Evolutionary conservation across 2,888 invertebrate species (phyloP).

Genomic region (Piscicola geometra): DNA sequence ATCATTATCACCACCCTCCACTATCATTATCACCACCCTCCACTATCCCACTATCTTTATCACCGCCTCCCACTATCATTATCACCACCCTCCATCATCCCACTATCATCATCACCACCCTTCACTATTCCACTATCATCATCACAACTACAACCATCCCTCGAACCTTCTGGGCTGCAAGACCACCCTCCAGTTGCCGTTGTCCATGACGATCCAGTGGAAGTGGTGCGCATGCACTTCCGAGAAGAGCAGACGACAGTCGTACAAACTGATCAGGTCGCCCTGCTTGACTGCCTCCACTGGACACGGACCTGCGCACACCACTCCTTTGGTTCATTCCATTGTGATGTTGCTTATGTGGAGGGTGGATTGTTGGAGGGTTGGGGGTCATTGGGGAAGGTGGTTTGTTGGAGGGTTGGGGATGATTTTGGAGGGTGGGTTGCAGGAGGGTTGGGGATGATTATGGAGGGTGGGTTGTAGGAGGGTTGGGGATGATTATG

Average conservation of each 20-base stretch:
- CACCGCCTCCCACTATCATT: too few species aligned
- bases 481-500: background rate
- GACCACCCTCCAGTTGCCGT: slow-evolving; percentile 42
- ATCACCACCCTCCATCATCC: too few species aligned
- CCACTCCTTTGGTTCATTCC: slow-evolving; percentile 61
- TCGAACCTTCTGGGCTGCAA: slow-evolving; percentile 39
- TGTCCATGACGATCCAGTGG: slow-evolving; percentile 63
- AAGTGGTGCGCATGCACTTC: slow-evolving; percentile 92
- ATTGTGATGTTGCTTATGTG: background rate
- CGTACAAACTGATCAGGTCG: slow-evolving; percentile 70
- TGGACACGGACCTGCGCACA: slow-evolving; percentile 81
- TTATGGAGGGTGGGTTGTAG: background rate
- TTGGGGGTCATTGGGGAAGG: background rate
- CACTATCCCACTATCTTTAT: too few species aligned
- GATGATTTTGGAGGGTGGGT: background rate
- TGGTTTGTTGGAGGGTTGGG: background rate
- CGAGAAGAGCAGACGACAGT: slow-evolving; percentile 77
- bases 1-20: too few species aligned
- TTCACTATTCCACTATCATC: too few species aligned
- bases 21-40: too few species aligned
- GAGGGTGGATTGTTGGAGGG: background rate
- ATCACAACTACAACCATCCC: too few species aligned
- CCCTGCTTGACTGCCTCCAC: slow-evolving; percentile 76
- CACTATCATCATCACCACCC: background rate
- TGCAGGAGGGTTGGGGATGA: background rate